Evolutionary conservation across 2,888 invertebrate species (phyloP), one percentile per base, ranked within the genome.

Genomic region (Hirtodrosophila alboralis): DNA sequence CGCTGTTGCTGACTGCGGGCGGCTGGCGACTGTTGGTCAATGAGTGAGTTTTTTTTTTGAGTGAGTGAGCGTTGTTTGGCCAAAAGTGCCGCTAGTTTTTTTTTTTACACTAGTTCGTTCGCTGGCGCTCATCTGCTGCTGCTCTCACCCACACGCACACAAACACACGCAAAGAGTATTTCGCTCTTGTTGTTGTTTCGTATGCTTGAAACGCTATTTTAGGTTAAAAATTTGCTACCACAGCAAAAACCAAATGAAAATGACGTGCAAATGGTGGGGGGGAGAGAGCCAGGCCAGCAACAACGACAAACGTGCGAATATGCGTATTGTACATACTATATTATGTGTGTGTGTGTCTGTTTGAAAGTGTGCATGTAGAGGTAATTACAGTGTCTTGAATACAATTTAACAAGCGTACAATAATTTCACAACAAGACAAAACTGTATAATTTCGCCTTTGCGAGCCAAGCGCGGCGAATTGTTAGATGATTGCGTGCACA

Each of bases 41-140:
- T n/a, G 44, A 47, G 27, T 16, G 44, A 58, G 60, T 28, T 31
- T 23, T 27, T 28, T 31, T 23, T 27, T 18, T 28, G 54, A 54
- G 28, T 31, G 65, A 65, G 30, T 36, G 54, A 49, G 59, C 59
- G 45, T 72, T 84, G 81, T 78, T 79, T 81, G 65, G 71, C 37
- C 58, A 56, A 84, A 79, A 85, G 83, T 85, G 85, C 79, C 85
- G 85, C 79, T 83, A 79, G 61, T 74, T 74, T 63, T 54, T 23
- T 8, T 21, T 56, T 67, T 54, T 80, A 65, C 84, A 45, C 68
- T 72, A 65, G 56, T 58, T 71, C 76, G 27, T 37, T 49, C 61
- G n/a, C n/a, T 13, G 28, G 4, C n/a, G 27, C 5, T 18, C 18
- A 18, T 18, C 18, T 18, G 18, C 18, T 18, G 18, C 18, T 18